A percentile compares a stretch with the other conserved stretches of the same genome.
Evolutionary conservation across 2,888 invertebrate genomes (phyloP).

Genomic region (Torymus auratus): DNA sequence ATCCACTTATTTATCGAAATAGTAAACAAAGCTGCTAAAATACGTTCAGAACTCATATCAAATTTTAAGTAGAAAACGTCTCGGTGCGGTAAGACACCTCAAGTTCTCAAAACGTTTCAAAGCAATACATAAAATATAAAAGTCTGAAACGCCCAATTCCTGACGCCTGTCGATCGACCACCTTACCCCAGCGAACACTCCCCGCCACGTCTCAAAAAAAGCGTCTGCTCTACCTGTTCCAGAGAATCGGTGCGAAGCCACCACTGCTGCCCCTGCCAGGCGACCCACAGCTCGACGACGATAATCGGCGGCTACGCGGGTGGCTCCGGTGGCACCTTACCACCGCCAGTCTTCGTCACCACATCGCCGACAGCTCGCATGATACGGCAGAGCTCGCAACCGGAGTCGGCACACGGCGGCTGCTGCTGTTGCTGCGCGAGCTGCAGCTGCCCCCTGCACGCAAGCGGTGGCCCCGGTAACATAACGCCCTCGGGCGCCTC

Average conservation of each 20-base stretch:
- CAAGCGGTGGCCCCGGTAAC: slow-evolving; percentile 81
- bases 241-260: slow-evolving; percentile 74
- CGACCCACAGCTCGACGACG: slow-evolving; percentile 70
- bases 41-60: too few relatives aligned
- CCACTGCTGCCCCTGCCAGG: slow-evolving; percentile 82
- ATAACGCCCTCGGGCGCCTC: slow-evolving; percentile 88
- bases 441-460: slow-evolving; percentile 77
- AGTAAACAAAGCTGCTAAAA: too few relatives aligned
- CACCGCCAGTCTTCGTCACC: slow-evolving; percentile 85
- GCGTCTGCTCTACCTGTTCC: slow-evolving; percentile 57
- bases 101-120: too few relatives aligned
- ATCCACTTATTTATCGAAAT: too few relatives aligned
- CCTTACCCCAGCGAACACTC: too few relatives aligned
- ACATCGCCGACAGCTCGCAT: slow-evolving; percentile 86
- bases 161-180: too few relatives aligned
- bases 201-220: neutral
- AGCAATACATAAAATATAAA: too few relatives aligned
- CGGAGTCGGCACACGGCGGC: slow-evolving; percentile 83
- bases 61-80: too few relatives aligned
- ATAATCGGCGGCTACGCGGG: slow-evolving; percentile 29
- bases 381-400: slow-evolving; percentile 92
- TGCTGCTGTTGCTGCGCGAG: slow-evolving; percentile 75
- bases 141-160: too few relatives aligned
- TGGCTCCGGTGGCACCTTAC: slow-evolving; percentile 73
- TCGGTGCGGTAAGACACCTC: too few relatives aligned